Base-by-base conservation (phyloP, 2,113 vertebrate species). In the Mungos mungo region DNA sequence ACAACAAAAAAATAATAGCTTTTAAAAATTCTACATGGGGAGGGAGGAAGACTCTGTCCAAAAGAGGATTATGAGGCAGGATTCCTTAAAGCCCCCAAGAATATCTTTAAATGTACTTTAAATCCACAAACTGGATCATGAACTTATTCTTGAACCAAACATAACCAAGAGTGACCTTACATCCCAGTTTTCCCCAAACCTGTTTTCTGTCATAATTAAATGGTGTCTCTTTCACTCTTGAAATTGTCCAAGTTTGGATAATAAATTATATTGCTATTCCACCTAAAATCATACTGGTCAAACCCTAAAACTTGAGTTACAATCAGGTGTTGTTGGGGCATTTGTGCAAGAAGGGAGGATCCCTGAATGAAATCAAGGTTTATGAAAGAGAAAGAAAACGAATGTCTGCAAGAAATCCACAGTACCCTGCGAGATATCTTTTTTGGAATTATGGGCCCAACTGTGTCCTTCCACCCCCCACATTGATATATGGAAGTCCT, bases 61-160 rank as follows among this genome's bases (percentile, higher is more conserved):
- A 72, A 76, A 6, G 4, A 87, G 0, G 7, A 38, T 63, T 65
- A 33, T 0, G 0, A 79, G 3, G 1, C 65, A 50, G 3, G 8
- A 33, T 71, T 60, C 41, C 6, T 7, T 35, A n/a, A 66, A 72
- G 1, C 3, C 25, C 4, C 15, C 25, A 57, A 1, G 31, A 66
- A 83, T 50, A 47, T 1, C 23, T 35, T 16, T 33, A 47, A 47
- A 35, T 10, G 7, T 21, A 71, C 4, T 65, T 5, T 57, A 57
- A 2, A 57, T 57, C 69, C 7, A 9, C 9, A 31, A n/a, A 87
- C 16, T 66, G 45, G 25, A 38, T 9, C 45, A 50, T 15, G 72
- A 15, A 2, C 5, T 27, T 23, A 35, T 47, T 76, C 31, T 33
- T 63, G 21, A 92, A 31, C n/a, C 29, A 77, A 79, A 47, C 4